Base-by-base conservation (phyloP, 2,888 invertebrate species). In the Hypercompe scribonia region DNA sequence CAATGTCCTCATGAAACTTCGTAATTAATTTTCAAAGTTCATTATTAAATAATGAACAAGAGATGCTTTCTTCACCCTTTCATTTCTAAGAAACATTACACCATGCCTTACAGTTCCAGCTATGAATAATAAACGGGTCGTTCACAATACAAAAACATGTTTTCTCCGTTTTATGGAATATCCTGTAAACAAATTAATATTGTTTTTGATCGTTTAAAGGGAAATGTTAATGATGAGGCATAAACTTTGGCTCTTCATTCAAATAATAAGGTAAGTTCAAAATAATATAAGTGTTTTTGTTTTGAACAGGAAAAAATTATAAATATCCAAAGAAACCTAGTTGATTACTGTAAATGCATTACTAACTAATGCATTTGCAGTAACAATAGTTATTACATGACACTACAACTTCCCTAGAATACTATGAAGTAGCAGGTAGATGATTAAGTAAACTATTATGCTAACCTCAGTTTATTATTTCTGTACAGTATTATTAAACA, bases 91-190 rank as follows among this genome's bases (percentile, higher is more conserved):
- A 46, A 46, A 46, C 31, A 46, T 66, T 21, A 46, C 28, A 61
- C 15, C 34, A 64, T 34, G 46, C 46, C 10, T 54, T 15, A 10
- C 1, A 54, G 42, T 66, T 46, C 73, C 68, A 74, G 46, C 65
- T 13, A 70, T 81, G 82, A 80, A 79, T 79, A 80, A 76, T 74
- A 76, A 81, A 15, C 39, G 31, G 61, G 70, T 42, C 34, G 34
- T 68, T 61, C 68, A 76, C 68, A 50, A 63, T 71, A 72, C 73
- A 68, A 76, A 72, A 81, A 81, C 74, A 79, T 79, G 82, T 81
- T 79, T 80, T 81, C 70, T 69, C 69, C 70, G 50, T 13, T 72
- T 71, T 71, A 65, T 71, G 69, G 58, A 74, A 76, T 34, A 71
- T 42, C 33, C 66, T 66, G 71, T 73, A 79, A 81, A 71, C 72